phyloP scores from a whole-genome alignment of 2,888 invertebrate species.

The Nemapogon koenigi region DNA sequence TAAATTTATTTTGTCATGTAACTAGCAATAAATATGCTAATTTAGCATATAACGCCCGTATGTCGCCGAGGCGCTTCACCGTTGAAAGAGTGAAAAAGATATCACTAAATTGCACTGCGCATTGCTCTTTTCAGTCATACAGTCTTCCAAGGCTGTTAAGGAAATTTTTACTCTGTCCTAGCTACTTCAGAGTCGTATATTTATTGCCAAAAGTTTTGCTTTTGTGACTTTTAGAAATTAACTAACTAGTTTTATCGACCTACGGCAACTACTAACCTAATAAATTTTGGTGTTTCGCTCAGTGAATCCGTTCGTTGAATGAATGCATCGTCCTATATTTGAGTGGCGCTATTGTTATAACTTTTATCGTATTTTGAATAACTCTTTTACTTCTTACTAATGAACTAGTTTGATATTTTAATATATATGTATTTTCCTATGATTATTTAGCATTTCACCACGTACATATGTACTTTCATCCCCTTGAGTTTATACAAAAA shows the following conservation, averaged over 20 bases:
- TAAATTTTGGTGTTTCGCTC: constrained; percentile 65
- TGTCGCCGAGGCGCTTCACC: constrained; percentile 50
- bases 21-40: constrained; percentile 64
- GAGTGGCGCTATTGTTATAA: too few relatives aligned
- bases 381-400: too few relatives aligned
- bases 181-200: constrained; percentile 42
- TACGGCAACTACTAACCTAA: constrained; percentile 64
- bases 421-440: too few relatives aligned
- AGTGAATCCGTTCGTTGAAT: constrained; percentile 57
- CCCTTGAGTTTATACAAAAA: too few relatives aligned
- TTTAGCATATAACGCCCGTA: constrained; percentile 60
- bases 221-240: constrained; percentile 44
- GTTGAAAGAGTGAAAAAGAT: constrained; percentile 62
- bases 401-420: too few relatives aligned
- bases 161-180: constrained; percentile 48
- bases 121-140: constrained; percentile 59
- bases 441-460: too few relatives aligned
- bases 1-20: constrained; percentile 57
- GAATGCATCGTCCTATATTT: constrained; percentile 62
- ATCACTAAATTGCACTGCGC: constrained; percentile 63
- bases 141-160: constrained; percentile 35
- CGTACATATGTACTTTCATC: too few relatives aligned
- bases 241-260: constrained; percentile 57
- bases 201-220: constrained; percentile 37
- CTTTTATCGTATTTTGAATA: too few relatives aligned